Conservation (phyloP, 2,113 vertebrate genomes). For the Ahaetulla prasina region DNA sequence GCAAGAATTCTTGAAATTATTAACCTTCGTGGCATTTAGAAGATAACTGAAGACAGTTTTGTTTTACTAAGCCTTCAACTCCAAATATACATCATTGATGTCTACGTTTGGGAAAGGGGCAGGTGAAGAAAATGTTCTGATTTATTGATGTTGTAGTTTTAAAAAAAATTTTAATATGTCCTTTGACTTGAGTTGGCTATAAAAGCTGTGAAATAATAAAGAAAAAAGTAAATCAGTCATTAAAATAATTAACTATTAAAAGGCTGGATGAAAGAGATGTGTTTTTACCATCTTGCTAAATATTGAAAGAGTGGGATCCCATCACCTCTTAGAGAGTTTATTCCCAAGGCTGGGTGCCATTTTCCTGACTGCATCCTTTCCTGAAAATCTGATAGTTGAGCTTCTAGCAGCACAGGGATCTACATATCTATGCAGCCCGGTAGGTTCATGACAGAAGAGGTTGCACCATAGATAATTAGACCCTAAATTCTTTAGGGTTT, state of each 20-base stretch:
- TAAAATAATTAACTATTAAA: not conserved
- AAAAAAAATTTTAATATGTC: not conserved
- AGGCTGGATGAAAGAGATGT: not conserved
- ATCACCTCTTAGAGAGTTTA: not conserved
- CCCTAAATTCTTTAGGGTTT: not conserved
- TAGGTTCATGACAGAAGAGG: not conserved
- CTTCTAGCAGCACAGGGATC: not conserved
- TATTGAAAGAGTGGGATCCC: not conserved
- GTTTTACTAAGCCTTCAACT: not conserved
- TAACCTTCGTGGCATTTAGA: not conserved
- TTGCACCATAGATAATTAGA: not conserved
- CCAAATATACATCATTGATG: not conserved
- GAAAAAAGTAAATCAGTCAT: not conserved
- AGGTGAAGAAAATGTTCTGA: not conserved
- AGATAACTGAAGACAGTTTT: not conserved
- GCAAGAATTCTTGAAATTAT: constrained; percentile 13
- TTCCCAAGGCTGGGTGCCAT: not conserved
- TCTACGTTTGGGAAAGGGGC: not conserved
- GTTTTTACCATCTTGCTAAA: not conserved
- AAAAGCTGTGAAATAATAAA: not conserved
- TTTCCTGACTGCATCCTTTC: not conserved
- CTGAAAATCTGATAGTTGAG: not conserved
- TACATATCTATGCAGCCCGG: not conserved
- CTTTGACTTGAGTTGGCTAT: not conserved
- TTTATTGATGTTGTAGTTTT: not conserved